These are phyloP conservation scores for Arctocebus calabarensis DNA, from an alignment of 2,797 vertebrate genomes.

Conservation along the genomic window DNA sequence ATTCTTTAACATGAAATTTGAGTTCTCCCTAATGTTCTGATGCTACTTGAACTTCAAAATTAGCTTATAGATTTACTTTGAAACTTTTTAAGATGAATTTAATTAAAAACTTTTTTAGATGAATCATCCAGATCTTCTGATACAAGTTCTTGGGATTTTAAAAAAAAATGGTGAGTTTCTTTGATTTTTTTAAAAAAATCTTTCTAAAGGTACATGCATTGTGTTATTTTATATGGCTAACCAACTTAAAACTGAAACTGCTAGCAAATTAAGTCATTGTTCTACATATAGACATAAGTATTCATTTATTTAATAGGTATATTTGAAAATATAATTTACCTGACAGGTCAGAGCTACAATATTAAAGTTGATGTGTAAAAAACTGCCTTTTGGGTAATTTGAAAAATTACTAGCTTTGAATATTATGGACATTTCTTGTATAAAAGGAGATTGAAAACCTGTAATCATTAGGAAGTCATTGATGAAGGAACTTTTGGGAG, in stretches of 20 bases:
- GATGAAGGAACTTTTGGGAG: constrained; percentile 45
- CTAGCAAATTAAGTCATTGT: constrained; percentile 38
- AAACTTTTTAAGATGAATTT: constrained; percentile 92
- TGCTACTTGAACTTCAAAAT: constrained; percentile 52
- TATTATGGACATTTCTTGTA: constrained; percentile 5
- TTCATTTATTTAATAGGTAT: constrained; percentile 6
- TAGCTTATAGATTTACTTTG: constrained; percentile 72
- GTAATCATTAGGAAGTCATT: neutral
- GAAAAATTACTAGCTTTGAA: constrained; percentile 52
- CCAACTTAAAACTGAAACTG: constrained; percentile 62
- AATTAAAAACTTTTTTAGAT: constrained; percentile 89
- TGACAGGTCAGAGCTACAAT: constrained; percentile 24
- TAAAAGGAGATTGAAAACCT: constrained; percentile 41
- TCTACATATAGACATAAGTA: neutral
- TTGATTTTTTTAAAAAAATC: constrained; percentile 11
- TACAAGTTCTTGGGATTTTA: constrained; percentile 97
- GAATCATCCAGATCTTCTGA: constrained; percentile 98
- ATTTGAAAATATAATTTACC: constrained; percentile 42
- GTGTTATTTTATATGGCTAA: constrained; percentile 35
- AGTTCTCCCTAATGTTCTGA: constrained; percentile 47
- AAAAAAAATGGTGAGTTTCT: constrained; percentile 94
- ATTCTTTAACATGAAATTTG: constrained; percentile 57
- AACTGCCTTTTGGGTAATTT: constrained; percentile 23
- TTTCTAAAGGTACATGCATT: constrained; percentile 53
- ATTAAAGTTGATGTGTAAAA: constrained; percentile 48